These are phyloP conservation scores for Oreamnos americanus DNA, from an alignment of 2,113 vertebrate genomes.

Conservation along the genomic window DNA sequence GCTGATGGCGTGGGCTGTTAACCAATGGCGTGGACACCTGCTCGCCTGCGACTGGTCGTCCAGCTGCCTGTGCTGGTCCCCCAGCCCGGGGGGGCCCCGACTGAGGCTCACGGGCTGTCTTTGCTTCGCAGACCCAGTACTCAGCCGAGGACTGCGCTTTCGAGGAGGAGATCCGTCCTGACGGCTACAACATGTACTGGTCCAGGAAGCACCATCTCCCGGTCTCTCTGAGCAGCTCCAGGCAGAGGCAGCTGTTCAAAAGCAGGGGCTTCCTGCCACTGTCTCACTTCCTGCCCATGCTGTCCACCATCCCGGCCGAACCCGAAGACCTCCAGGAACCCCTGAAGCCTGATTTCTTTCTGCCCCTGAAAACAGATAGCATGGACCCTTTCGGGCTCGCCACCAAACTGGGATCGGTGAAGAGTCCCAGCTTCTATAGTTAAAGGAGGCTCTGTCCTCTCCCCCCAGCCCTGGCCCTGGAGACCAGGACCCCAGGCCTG, in stretches of 20 bases:
- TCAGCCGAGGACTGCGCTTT: conserved; percentile 91
- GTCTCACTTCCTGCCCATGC: conserved; percentile 92
- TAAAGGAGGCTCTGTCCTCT: conserved; percentile 65
- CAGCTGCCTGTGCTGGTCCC: too few relatives aligned
- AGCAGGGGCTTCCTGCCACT: conserved; percentile 81
- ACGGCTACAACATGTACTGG: conserved; percentile 90
- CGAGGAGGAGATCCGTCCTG: conserved; percentile 87
- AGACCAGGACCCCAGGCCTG: background rate
- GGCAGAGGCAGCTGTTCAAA: conserved; percentile 83
- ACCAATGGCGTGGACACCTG: rapidly evolving
- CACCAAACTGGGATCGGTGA: conserved; percentile 81
- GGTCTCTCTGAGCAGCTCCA: conserved; percentile 86
- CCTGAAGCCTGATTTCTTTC: conserved; percentile 51
- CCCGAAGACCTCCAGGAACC: conserved; percentile 48
- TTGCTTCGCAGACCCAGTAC: conserved; percentile 83
- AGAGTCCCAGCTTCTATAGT: conserved; percentile 92
- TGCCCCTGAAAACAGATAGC: conserved; percentile 80
- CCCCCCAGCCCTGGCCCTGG: rapidly evolving
- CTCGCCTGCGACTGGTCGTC: rapidly evolving
- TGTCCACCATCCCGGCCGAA: conserved; percentile 66
- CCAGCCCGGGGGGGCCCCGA: rapidly evolving
- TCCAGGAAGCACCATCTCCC: conserved; percentile 84
- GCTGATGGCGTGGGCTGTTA: background rate
- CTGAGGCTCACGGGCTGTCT: background rate
- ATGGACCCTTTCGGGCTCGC: conserved; percentile 90